Percentiles rank a stretch among this genome's conserved stretches.
Conservation (phyloP, 92 coral and sea anemone species). For the Plumapathes pennacea region DNA sequence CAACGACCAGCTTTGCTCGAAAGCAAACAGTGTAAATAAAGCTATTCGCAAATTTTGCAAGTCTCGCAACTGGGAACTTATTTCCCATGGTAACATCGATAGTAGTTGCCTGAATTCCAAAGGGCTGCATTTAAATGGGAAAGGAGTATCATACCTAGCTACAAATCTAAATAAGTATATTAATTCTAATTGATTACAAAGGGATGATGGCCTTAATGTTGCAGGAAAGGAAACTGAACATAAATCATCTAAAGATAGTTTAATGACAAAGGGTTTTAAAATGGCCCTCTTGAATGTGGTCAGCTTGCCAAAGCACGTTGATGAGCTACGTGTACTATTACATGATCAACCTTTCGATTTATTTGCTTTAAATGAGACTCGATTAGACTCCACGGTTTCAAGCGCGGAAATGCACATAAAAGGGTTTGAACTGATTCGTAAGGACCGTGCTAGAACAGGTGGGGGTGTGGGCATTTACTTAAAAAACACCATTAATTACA, state of each 20-base stretch:
- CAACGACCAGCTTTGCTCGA: no score
- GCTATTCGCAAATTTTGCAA: neutral
- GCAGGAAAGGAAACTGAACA: neutral
- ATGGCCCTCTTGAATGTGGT: constrained; percentile 13
- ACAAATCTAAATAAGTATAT: neutral
- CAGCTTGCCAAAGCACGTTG: constrained; percentile 8
- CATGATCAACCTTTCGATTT: neutral
- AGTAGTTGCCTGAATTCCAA: neutral
- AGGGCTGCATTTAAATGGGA: constrained; percentile 3
- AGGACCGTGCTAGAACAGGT: no score
- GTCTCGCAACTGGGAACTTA: constrained; percentile 4
- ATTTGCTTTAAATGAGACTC: neutral
- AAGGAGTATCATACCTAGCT: neutral
- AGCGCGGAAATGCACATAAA: no score
- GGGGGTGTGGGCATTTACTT: no score
- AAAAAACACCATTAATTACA: no score
- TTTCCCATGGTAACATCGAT: neutral
- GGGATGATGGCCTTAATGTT: neutral
- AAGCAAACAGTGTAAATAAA: no score
- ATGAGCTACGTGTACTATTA: constrained; percentile 2
- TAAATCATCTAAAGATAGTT: neutral
- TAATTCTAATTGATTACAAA: constrained; percentile 3
- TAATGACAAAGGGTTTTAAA: constrained; percentile 15
- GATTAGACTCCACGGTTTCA: no score
- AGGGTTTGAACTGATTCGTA: no score